Conservation (phyloP, 2,888 invertebrate genomes). For the Eucera pruinosa region DNA sequence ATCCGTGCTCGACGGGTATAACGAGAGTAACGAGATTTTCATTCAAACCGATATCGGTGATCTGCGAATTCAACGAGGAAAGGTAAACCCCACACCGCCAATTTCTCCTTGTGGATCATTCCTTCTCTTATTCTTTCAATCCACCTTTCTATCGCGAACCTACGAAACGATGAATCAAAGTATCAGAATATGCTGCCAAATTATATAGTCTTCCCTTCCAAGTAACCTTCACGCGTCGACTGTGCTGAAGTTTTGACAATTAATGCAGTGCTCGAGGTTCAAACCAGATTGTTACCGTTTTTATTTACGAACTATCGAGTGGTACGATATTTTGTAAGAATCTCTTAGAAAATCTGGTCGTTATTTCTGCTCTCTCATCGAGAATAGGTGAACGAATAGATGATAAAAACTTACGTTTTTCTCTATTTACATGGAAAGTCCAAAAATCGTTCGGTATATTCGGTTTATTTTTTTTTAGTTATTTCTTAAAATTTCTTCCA, state of each 20-base stretch:
- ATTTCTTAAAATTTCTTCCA: too few species aligned
- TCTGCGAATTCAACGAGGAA: slow-evolving; percentile 29
- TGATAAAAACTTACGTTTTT: too few species aligned
- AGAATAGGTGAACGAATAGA: not conserved
- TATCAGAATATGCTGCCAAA: slow-evolving; percentile 9
- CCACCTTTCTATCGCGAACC: not conserved
- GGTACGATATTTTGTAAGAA: not conserved
- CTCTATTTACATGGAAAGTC: too few species aligned
- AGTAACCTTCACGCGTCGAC: too few species aligned
- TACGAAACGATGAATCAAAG: slow-evolving; percentile 10
- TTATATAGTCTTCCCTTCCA: slow-evolving; percentile 30
- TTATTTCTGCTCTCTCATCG: slow-evolving; percentile 5
- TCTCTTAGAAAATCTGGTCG: not conserved
- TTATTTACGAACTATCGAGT: slow-evolving; percentile 4
- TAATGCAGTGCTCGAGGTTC: too few species aligned
- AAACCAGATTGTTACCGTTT: slow-evolving; percentile 21
- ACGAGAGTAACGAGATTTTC: slow-evolving; percentile 54
- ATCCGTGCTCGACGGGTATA: slow-evolving; percentile 18
- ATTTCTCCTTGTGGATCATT: slow-evolving; percentile 33
- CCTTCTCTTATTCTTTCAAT: slow-evolving; percentile 13
- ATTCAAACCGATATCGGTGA: slow-evolving; percentile 46
- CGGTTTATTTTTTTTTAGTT: too few species aligned
- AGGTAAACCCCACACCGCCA: slow-evolving; percentile 24
- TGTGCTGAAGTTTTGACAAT: too few species aligned
- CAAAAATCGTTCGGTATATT: too few species aligned